These are phyloP conservation scores for Parazoanthus swiftii DNA, from an alignment of 92 coral and sea anemone species.

Conservation along the genomic window DNA sequence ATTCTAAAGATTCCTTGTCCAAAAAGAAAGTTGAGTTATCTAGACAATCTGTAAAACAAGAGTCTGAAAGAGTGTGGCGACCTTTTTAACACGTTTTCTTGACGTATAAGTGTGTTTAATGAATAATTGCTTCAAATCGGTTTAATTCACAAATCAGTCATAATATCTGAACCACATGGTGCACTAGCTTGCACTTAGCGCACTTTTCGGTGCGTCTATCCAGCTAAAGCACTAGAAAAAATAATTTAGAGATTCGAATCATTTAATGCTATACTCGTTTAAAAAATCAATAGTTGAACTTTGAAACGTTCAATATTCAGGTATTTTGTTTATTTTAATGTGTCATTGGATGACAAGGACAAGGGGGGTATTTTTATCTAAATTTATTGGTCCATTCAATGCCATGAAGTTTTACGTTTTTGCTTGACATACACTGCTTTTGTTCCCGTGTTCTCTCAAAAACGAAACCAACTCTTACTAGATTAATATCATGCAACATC, in stretches of 20 bases:
- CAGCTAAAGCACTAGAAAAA: neutral
- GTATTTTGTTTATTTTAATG: too few species aligned
- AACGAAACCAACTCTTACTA: too few species aligned
- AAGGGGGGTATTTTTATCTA: too few species aligned
- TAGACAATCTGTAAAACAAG: constrained; percentile 27
- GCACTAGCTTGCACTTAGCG: neutral
- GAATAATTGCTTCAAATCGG: neutral
- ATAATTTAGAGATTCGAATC: neutral
- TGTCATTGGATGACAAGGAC: too few species aligned
- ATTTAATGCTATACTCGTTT: too few species aligned
- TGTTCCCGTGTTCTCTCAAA: too few species aligned
- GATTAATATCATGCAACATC: too few species aligned
- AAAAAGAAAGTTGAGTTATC: neutral
- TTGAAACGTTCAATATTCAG: too few species aligned
- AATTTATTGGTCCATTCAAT: too few species aligned
- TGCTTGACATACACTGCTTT: too few species aligned
- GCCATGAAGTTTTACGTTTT: too few species aligned
- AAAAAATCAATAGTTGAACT: too few species aligned
- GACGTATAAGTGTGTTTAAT: neutral
- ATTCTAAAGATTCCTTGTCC: constrained; percentile 12
- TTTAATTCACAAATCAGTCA: neutral
- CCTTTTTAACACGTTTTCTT: constrained; percentile 12
- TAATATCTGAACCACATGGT: neutral
- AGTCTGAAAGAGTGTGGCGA: constrained; percentile 34
- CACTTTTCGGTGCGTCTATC: neutral